Conservation (phyloP, 53 echinoderm and acorn worm species). For the Luidia sarsii region DNA sequence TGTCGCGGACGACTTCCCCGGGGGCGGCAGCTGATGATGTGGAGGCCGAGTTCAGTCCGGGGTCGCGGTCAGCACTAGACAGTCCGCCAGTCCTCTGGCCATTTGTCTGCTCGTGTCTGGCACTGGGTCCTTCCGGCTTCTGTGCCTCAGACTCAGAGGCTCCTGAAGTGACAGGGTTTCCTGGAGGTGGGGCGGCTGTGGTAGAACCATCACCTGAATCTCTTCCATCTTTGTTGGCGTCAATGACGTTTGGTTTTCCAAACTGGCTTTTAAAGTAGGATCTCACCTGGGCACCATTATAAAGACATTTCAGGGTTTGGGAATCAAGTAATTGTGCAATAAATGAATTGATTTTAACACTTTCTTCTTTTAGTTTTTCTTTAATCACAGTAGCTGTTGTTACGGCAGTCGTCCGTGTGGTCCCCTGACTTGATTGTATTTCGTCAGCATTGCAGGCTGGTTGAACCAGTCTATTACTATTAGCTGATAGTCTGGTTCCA, state of each 20-base stretch:
- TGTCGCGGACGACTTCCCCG: neutral
- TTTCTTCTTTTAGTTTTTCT: too few species aligned
- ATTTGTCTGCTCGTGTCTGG: neutral
- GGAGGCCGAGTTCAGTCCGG: neutral
- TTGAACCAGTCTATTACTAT: too few species aligned
- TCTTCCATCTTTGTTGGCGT: neutral
- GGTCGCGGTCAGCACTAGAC: conserved; percentile 20
- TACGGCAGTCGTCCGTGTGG: too few species aligned
- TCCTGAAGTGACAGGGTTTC: neutral
- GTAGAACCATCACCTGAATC: neutral
- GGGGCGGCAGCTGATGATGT: neutral
- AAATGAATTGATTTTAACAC: too few species aligned
- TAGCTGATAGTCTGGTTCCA: too few species aligned
- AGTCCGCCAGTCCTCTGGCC: neutral
- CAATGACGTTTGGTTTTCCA: neutral
- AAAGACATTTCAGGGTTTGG: too few species aligned
- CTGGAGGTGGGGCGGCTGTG: neutral
- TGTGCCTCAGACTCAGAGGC: neutral
- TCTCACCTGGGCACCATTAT: too few species aligned
- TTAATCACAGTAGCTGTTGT: too few species aligned
- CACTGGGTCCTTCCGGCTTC: neutral
- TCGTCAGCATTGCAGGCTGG: too few species aligned
- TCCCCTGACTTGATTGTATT: too few species aligned
- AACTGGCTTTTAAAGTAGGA: conserved; percentile 38
- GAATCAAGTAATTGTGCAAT: too few species aligned